phyloP scores from a whole-genome alignment of 2,797 vertebrate species.

The Acrossocheilus wenchowensis region DNA sequence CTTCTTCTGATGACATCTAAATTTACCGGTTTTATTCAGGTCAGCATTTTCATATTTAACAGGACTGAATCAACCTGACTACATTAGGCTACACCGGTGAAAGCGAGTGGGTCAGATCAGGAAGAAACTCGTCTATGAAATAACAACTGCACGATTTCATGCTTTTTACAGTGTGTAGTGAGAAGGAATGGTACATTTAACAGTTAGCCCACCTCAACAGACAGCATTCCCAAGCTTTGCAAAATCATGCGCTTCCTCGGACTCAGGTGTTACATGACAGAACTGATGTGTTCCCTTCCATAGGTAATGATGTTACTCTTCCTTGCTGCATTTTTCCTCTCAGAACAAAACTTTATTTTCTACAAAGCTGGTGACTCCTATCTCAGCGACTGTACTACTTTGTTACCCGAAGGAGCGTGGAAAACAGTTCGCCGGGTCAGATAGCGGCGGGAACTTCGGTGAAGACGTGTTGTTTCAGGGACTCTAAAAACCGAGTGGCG shows the following conservation, averaged over 20 bases:
- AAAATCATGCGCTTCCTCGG: slow-evolving; percentile 63
- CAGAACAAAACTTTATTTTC: slow-evolving; percentile 61
- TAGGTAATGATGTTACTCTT: slow-evolving; percentile 59
- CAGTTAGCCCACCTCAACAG: slow-evolving; percentile 54
- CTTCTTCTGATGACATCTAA: background rate
- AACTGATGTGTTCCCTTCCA: slow-evolving; percentile 57
- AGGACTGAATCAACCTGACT: slow-evolving; percentile 16
- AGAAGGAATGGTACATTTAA: slow-evolving; percentile 55
- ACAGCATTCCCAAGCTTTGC: slow-evolving; percentile 59
- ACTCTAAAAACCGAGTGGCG: slow-evolving; percentile 54
- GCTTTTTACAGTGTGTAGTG: slow-evolving; percentile 34
- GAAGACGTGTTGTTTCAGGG: slow-evolving; percentile 60
- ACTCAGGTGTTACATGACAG: slow-evolving; percentile 65
- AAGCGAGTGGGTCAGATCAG: slow-evolving; percentile 14
- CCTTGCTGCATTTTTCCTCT: slow-evolving; percentile 66
- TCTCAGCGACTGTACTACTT: slow-evolving; percentile 62
- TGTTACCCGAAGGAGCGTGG: slow-evolving; percentile 49
- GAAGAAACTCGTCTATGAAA: slow-evolving; percentile 17
- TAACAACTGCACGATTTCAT: slow-evolving; percentile 43
- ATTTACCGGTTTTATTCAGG: slow-evolving; percentile 37
- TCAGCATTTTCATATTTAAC: slow-evolving; percentile 27
- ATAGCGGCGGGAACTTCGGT: slow-evolving; percentile 51
- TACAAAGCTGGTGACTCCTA: slow-evolving; percentile 62
- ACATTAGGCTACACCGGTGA: background rate
- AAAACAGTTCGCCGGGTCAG: slow-evolving; percentile 49